Evolutionary conservation across 1,140 invertebrate genomes (phyloP), one percentile per base, ranked within the genome.

Genomic region (Monochamus saltuarius): DNA sequence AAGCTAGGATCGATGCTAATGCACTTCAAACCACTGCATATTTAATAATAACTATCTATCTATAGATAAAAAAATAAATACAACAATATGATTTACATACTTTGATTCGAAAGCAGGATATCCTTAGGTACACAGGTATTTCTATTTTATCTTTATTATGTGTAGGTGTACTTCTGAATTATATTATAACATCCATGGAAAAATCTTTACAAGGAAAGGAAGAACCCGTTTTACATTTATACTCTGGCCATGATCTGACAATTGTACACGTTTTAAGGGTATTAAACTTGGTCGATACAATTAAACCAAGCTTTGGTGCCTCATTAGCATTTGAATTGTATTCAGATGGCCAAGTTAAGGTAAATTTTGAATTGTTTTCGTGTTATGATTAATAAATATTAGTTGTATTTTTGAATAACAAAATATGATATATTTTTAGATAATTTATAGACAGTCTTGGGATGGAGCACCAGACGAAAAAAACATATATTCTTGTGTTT

Each of bases 191-290:
- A 1, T 61, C 70, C 10, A 79, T 83, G 76, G 62, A 72, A 49
- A 55, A 67, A 3, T 65, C 57, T 39, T 58, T 66, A 4, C 65
- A 70, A 16, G 71, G 68, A 7, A 69, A 71, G 45, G 61, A 79
- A 3, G 70, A 75, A 47, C 77, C 78, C 19, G 81, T 81, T 66
- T 76, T 86, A 52, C 81, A 82, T 66, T 70, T 87, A 8, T 91
- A 89, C 74, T 83, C 88, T 0, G 88, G 79, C 0, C 89, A 92
- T 70, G 89, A 92, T 72, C 77, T 89, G 1, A 89, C 85, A 0
- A 69, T 91, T n/a, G 86, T 91, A 0, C 85, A 83, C 66, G 66
- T 87, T 6, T 80, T 89, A 76, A 80, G 87, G 57, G 80, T 87
- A 0, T 79, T 91, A 64, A 87, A 87, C 7, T 85, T 86, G 59